Conservation (phyloP, 2,113 vertebrate genomes). For the Vicugna pacos region DNA sequence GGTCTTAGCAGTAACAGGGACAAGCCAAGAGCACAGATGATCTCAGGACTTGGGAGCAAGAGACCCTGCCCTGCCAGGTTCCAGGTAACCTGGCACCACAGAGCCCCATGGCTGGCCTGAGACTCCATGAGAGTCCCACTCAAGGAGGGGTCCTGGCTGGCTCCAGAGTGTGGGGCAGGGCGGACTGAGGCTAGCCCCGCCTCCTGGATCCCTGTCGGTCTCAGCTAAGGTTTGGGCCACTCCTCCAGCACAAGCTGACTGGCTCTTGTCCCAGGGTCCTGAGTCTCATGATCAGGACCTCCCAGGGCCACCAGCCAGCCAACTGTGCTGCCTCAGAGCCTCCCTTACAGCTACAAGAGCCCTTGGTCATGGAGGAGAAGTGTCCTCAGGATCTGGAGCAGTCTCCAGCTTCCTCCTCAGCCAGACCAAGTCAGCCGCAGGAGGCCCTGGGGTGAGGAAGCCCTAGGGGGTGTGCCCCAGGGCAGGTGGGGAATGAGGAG, state of each 20-base stretch:
- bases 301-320: background rate
- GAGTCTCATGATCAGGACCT: background rate
- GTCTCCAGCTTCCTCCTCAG: background rate
- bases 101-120: background rate
- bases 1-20: background rate
- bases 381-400: background rate
- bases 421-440: background rate
- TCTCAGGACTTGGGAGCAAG: background rate
- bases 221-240: background rate
- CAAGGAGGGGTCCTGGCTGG: background rate
- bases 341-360: background rate
- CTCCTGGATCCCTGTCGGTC: background rate
- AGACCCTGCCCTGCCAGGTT: background rate
- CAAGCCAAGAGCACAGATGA: background rate
- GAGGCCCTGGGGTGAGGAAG: background rate
- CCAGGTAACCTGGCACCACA: background rate
- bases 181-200: background rate
- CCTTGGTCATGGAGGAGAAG: background rate
- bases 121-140: background rate
- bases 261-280: background rate
- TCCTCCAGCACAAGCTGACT: background rate
- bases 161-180: background rate
- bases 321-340: background rate
- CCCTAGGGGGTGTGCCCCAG: no score
- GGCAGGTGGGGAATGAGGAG: background rate